Base-by-base conservation (phyloP, 2,888 invertebrate species). In the Athalia rosae region DNA sequence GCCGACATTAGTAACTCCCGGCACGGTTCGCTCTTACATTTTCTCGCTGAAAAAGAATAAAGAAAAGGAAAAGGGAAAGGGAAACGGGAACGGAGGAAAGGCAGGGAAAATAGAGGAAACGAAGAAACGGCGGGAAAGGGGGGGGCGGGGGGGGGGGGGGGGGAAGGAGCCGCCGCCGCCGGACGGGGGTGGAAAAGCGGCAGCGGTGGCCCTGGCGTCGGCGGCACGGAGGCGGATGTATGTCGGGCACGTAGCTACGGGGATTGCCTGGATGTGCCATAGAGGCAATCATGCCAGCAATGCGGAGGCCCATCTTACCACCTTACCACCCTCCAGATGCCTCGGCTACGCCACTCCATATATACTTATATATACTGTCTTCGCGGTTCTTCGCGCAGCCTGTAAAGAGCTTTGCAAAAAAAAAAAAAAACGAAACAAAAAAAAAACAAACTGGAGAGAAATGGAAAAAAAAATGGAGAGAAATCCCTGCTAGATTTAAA, bases 231-330 rank as follows among this genome's bases (percentile, higher is more conserved):
- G 84, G 84, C 84, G 88, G 86, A 88, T 89, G 89, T 89, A 89
- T 89, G 89, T 89, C 84, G 87, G 84, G 89, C 89, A 90, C 89
- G 89, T 89, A 89, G 89, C 86, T 88, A 85, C 87, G 89, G 88
- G 89, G 89, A 89, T 89, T 89, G 89, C 89, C 88, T 89, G 86
- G 87, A 89, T 89, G 89, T 88, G 88, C 88, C 89, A 89, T 89
- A 87, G 89, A 89, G 88, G 89, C 89, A 89, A 89, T 89, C 89
- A 87, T 88, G 86, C 86, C 83, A 85, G 88, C 87, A 87, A 88
- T 87, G 87, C 86, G 85, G 85, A 87, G 87, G 87, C 89, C 87
- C 89, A 87, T 89, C 86, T 87, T 84, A 86, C 87, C 88, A 85
- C 86, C 87, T 88, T 86, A 86, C 87, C 85, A 84, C 84, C 78